Base-by-base conservation (phyloP, 2,888 invertebrate species). In the Ochropleura leucogaster region DNA sequence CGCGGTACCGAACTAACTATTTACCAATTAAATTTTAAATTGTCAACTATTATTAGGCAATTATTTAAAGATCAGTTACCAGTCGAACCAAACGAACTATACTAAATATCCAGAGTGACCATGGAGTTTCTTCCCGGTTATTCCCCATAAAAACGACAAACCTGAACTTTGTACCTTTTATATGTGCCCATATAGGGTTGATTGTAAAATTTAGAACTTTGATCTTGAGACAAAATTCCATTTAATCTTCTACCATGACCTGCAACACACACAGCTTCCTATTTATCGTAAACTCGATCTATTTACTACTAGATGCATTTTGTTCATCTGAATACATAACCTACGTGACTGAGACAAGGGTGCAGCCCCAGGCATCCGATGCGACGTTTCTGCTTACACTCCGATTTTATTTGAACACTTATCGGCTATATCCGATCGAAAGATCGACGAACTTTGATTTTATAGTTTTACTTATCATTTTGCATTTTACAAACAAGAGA, bases 361-460 rank as follows among this genome's bases (percentile, higher is more conserved):
- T 60, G 59, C 55, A 75, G 67, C 90, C 85, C 63, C 77, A 66
- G 88, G 90, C 84, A 77, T 87, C 74, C 76, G 72, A 85, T 80
- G 74, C 82, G 79, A 80, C 53, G 83, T 65, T 74, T 62, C 57
- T 82, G 76, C 85, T 86, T 87, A 81, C 82, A 80, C 83, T 77
- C 67, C 46, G 79, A 87, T 88, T 79, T 86, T 83, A 81, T 76
- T 86, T 77, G 83, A 86, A 80, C 82, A 77, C 84, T 88, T 87
- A 89, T 89, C 87, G 81, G 64, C 80, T 83, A 88, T 86, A 88
- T 87, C 89, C 88, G 86, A 88, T 87, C 86, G 72, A 57, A 30
- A 74, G 85, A 87, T 82, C 87, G 76, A 84, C 76, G 85, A 87
- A 87, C 88, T 91, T 86, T 86, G 89, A 90, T 91, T 89, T 90